Evolutionary conservation across 2,113 vertebrate genomes (phyloP).

Genomic region (Morone saxatilis): DNA sequence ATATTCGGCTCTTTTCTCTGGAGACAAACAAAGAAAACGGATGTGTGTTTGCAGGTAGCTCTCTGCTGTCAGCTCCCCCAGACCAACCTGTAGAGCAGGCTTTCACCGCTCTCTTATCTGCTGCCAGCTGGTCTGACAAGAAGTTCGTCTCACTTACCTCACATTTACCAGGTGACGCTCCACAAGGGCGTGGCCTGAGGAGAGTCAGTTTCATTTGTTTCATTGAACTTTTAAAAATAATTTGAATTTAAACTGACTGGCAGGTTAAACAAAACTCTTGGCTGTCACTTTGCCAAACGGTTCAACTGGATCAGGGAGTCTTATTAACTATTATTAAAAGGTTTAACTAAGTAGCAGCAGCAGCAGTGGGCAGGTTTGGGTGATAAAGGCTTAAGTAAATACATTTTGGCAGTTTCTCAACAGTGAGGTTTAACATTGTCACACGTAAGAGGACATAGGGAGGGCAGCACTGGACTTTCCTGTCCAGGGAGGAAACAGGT

Average conservation of each 20-base stretch:
- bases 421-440: neutral
- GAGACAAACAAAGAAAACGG: constrained; percentile 44
- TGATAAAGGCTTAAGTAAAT: constrained; percentile 5
- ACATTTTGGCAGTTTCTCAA: neutral
- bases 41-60: constrained; percentile 66
- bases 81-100: constrained; percentile 71
- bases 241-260: constrained; percentile 62
- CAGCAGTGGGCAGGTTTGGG: neutral
- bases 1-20: constrained; percentile 14
- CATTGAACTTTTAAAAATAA: constrained; percentile 10
- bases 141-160: constrained; percentile 60
- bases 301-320: neutral
- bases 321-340: neutral
- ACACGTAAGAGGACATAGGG: constrained; percentile 8
- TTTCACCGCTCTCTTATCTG: constrained; percentile 56
- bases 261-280: neutral
- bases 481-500: constrained; percentile 39
- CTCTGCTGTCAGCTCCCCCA: constrained; percentile 35
- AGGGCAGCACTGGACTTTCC: constrained; percentile 38
- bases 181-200: constrained; percentile 46
- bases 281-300: neutral
- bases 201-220: constrained; percentile 25
- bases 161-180: constrained; percentile 50
- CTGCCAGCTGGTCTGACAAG: constrained; percentile 68
- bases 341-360: neutral